phyloP scores from a whole-genome alignment of 1,140 invertebrate species.

The Hirudo medicinalis region DNA sequence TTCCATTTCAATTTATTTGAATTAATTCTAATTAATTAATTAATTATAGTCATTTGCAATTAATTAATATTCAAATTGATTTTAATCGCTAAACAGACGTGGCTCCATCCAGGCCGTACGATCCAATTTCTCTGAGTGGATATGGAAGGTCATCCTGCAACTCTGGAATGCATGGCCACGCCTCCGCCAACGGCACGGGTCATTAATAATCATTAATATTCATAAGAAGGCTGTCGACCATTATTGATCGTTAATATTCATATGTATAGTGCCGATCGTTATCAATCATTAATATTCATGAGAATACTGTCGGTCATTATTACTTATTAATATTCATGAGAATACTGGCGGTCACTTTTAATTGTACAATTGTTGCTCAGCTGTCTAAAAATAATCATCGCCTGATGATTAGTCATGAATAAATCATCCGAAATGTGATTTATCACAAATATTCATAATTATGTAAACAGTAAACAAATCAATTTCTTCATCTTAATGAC shows the following conservation, averaged over 20 bases:
- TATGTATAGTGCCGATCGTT: too few relatives aligned
- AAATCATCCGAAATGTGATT: too few relatives aligned
- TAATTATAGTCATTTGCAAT: not conserved
- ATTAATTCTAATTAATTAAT: too few relatives aligned
- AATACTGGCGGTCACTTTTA: not conserved
- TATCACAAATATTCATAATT: too few relatives aligned
- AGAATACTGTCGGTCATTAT: not conserved
- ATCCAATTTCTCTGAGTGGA: constrained; percentile 60
- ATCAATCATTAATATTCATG: not conserved
- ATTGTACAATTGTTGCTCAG: too few relatives aligned
- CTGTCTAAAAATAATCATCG: too few relatives aligned
- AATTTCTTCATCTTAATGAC: too few relatives aligned
- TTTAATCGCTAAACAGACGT: constrained; percentile 10
- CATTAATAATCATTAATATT: constrained; percentile 1
- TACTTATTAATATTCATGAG: not conserved
- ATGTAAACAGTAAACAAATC: too few relatives aligned
- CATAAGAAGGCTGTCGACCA: not conserved
- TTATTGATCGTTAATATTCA: too few relatives aligned
- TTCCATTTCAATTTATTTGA: too few relatives aligned
- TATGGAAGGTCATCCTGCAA: constrained; percentile 50
- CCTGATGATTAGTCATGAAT: too few relatives aligned
- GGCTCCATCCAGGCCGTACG: constrained; percentile 44
- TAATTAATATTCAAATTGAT: not conserved
- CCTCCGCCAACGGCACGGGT: constrained; percentile 12
- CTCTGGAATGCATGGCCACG: constrained; percentile 25